Base-by-base conservation (phyloP, 2,113 vertebrate genomes). In the Trochalopteron elliotii region DNA sequence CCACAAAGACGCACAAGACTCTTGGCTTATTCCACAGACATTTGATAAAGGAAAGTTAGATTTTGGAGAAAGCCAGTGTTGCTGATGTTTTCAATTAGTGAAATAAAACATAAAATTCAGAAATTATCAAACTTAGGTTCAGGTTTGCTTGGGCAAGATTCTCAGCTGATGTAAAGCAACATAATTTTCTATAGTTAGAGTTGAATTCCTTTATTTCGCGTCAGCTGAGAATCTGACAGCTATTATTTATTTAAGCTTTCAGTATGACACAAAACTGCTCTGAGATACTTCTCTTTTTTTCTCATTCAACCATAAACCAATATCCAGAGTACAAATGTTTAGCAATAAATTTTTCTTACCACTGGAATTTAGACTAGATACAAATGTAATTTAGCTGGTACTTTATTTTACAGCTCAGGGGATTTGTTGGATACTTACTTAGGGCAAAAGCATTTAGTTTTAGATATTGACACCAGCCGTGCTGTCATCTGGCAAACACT, bases 301-400 rank as follows among this genome's bases (percentile, higher is more conserved):
- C 44, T 84, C 18, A 37, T 78, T 83, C 39, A 76, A 42, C 30
- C 64, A 30, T 82, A 60, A 50, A 35, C 72, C 70, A 45, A 77
- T 28, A 70, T n/a, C 23, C 49, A 93, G 78, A 28, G 52, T 90
- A 94, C 68, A 95, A 95, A 92, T 87, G 61, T 91, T 90, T 92
- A 39, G 40, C 76, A 84, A 95, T 84, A 91, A 87, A 67, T 94
- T 93, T 96, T 93, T 91, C 64, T 80, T 69, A 88, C 91, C 53
- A 78, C 89, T 76, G 57, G 78, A 76, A 83, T 90, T 90, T 42
- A 47, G 33, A 80, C 67, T 69, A 33, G 78, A 94, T 91, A 70
- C n/a, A 92, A 93, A 97, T 79, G 71, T 49, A 59, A 72, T 56
- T 85, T 83, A 71, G 23, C 15, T 89, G 15, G 59, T 83, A 49